A percentile compares a stretch with the other conserved stretches of the same genome.
Conservation (phyloP, 2,113 vertebrate genomes). For the Porphyrio hochstetteri region DNA sequence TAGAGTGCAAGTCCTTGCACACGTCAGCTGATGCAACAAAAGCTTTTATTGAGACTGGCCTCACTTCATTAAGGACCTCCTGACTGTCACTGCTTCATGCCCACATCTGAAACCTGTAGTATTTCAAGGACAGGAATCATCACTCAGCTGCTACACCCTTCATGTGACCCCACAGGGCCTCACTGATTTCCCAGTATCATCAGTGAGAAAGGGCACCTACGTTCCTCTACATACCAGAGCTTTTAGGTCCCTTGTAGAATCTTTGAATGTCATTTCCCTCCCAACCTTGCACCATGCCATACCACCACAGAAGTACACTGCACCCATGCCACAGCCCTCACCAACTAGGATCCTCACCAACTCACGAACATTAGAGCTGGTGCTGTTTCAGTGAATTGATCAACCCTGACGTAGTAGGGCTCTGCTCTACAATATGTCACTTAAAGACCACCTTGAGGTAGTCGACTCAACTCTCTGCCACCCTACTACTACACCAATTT, state of each 20-base stretch:
- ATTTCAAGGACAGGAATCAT: not conserved
- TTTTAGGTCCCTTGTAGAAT: not conserved
- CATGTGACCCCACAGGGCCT: not conserved
- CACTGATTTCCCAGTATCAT: not conserved
- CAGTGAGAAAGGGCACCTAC: not conserved
- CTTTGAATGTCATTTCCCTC: not conserved
- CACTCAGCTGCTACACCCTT: not conserved
- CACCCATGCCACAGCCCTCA: not conserved
- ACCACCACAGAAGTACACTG: not conserved
- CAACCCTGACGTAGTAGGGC: fast-evolving
- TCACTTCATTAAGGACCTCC: not conserved
- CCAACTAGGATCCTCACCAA: not conserved
- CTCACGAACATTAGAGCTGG: fast-evolving
- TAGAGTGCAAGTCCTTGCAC: not conserved
- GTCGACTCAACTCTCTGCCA: not conserved
- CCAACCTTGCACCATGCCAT: fast-evolving
- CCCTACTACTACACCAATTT: not conserved
- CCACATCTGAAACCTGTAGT: not conserved
- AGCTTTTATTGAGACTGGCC: not conserved
- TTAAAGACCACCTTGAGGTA: not conserved
- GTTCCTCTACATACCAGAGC: not conserved
- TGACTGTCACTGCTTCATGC: not conserved
- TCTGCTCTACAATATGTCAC: not conserved
- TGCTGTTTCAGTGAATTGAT: not conserved
- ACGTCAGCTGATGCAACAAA: not conserved